These are phyloP conservation scores for Pentalonia nigronervosa DNA, from an alignment of 1,140 invertebrate species.

Conservation along the genomic window DNA sequence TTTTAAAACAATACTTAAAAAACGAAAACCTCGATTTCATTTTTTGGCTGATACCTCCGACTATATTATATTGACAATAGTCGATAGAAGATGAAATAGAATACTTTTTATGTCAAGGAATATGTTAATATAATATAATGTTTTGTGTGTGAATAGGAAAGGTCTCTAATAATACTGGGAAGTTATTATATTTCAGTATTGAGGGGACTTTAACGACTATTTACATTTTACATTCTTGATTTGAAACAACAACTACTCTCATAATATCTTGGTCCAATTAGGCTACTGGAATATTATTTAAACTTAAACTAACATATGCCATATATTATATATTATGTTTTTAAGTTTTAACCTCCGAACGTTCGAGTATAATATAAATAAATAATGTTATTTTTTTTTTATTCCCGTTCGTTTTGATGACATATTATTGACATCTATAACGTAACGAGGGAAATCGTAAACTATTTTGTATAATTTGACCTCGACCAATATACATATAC, in stretches of 20 bases:
- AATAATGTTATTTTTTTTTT: not conserved
- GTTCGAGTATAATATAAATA: not conserved
- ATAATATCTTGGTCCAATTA: not conserved
- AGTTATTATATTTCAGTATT: not conserved
- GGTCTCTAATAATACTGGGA: not conserved
- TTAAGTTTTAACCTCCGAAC: conserved; percentile 1
- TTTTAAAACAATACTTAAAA: not conserved
- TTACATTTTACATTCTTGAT: not conserved
- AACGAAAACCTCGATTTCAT: not conserved
- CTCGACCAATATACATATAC: conserved; percentile 47
- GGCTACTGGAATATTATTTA: not conserved
- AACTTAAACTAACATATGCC: not conserved
- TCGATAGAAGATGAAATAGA: not conserved
- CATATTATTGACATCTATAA: not conserved
- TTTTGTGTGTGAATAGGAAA: not conserved
- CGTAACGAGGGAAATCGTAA: conserved; percentile 46
- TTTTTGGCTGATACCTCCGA: not conserved
- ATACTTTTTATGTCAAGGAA: not conserved
- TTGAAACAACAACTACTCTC: too few relatives aligned
- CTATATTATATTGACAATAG: not conserved
- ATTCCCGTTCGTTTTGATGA: conserved; percentile 8
- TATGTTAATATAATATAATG: not conserved
- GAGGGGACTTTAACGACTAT: not conserved
- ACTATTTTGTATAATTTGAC: conserved; percentile 41
- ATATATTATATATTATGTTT: not conserved